phyloP scores from a whole-genome alignment of 35 echinoderm and acorn worm genomes.

The Apostichopus californicus region DNA sequence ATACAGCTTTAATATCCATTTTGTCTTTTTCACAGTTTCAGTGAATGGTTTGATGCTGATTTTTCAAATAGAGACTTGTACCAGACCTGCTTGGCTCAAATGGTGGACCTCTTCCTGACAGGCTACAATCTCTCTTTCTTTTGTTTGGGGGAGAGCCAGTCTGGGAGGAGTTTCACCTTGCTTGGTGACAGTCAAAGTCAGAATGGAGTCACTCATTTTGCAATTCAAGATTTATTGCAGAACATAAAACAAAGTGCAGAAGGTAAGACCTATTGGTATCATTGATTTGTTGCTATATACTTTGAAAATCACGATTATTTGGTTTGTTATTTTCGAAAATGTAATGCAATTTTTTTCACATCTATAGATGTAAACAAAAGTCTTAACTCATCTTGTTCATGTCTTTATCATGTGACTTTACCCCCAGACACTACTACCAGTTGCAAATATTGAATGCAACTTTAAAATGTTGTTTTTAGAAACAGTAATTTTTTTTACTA shows the following conservation, averaged over 20 bases:
- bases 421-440: too few relatives aligned
- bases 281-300: too few relatives aligned
- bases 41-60: conserved; percentile 59
- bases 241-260: conserved; percentile 41
- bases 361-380: too few relatives aligned
- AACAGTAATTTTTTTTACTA: too few relatives aligned
- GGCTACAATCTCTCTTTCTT: conserved; percentile 83
- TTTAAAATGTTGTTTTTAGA: too few relatives aligned
- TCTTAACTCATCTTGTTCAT: too few relatives aligned
- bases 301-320: too few relatives aligned
- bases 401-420: too few relatives aligned
- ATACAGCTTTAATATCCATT: too few relatives aligned
- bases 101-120: conserved; percentile 70
- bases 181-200: conserved; percentile 64
- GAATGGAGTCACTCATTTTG: conserved; percentile 70
- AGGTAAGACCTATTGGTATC: not conserved
- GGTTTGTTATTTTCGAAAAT: too few relatives aligned
- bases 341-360: too few relatives aligned
- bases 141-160: conserved; percentile 68
- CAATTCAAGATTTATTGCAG: conserved; percentile 68
- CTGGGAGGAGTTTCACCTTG: conserved; percentile 82
- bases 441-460: too few relatives aligned
- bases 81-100: conserved; percentile 54
- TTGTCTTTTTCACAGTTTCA: conserved; percentile 41
- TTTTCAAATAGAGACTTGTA: conserved; percentile 62